Evolutionary conservation across 2,888 invertebrate species (phyloP).

Genomic region (Deroplatys truncata): DNA sequence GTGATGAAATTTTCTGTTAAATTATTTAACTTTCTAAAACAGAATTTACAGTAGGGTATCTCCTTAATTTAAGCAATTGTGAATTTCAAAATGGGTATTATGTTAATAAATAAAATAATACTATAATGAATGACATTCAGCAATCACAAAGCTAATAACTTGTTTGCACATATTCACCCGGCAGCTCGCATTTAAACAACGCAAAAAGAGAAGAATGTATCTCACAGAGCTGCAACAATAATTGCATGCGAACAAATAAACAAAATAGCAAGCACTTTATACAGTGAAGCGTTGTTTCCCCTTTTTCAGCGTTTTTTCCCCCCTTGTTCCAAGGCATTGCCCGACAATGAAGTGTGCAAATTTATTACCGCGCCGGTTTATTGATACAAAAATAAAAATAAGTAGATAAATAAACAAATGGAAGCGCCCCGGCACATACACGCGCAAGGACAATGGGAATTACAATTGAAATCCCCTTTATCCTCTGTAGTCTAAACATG

Average conservation of each 20-base stretch:
- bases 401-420: background rate
- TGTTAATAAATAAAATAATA: no score
- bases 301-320: background rate
- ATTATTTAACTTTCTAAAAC: no score
- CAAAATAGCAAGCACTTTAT: background rate
- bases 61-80: no score
- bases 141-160: background rate
- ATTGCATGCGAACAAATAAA: background rate
- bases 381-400: background rate
- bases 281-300: background rate
- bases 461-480: slow-evolving; percentile 9
- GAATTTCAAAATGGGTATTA: no score
- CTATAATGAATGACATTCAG: no score
- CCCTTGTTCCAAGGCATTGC: background rate
- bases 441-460: slow-evolving; percentile 1
- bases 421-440: background rate
- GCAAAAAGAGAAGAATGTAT: background rate
- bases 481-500: slow-evolving; percentile 9
- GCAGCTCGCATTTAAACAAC: background rate
- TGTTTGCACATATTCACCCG: background rate
- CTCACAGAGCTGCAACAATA: background rate
- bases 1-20: no score
- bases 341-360: background rate
- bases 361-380: background rate
- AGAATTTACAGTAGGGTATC: no score